phyloP scores from a whole-genome alignment of 2,113 vertebrate species.

The Bubo bubo region DNA sequence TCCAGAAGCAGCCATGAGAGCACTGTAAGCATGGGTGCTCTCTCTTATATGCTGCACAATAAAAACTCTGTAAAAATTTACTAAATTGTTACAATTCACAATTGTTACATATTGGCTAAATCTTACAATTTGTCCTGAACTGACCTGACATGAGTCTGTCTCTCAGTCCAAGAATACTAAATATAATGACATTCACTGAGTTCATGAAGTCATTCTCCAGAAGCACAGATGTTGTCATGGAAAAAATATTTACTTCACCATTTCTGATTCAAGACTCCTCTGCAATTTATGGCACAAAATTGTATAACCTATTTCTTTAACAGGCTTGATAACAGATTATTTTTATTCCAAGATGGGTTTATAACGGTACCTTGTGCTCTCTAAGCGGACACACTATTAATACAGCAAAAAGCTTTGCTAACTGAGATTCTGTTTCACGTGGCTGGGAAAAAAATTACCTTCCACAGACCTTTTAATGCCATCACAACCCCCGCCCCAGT shows the following conservation, averaged over 20 bases:
- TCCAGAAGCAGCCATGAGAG: background rate
- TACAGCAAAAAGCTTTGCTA: background rate
- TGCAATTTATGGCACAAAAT: slow-evolving; percentile 57
- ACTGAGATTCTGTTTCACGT: background rate
- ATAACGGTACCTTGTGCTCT: background rate
- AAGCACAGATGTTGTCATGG: background rate
- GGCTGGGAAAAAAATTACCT: background rate
- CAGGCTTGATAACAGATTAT: background rate
- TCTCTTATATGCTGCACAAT: background rate
- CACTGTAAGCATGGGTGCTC: fast-evolving
- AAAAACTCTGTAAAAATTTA: background rate
- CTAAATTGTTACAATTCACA: background rate
- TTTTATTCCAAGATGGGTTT: slow-evolving; percentile 52
- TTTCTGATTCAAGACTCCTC: slow-evolving; percentile 33
- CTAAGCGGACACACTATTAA: background rate
- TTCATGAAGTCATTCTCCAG: slow-evolving; percentile 28
- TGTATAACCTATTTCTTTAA: slow-evolving; percentile 16
- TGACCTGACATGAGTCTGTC: background rate
- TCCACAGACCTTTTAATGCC: background rate
- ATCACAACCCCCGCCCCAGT: background rate
- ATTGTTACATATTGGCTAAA: background rate
- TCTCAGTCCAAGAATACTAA: background rate
- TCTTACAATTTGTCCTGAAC: background rate
- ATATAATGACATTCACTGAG: background rate
- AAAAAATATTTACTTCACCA: slow-evolving; percentile 26